These are phyloP conservation scores for Drosophila littoralis DNA, from an alignment of 1,140 invertebrate genomes.

Conservation along the genomic window DNA sequence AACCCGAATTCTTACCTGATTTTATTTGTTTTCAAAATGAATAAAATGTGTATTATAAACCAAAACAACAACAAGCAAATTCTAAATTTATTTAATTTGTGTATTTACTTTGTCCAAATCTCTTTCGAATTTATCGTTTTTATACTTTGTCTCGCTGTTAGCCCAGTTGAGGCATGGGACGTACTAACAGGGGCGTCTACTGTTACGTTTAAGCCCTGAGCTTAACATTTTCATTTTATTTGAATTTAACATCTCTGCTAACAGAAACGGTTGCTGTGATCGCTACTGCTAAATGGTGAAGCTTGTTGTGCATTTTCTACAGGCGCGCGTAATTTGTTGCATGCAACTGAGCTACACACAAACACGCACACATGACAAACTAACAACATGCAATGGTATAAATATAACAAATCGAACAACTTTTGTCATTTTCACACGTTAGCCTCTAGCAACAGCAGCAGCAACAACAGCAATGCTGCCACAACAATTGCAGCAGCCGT, in stretches of 20 bases:
- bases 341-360: slow-evolving; percentile 38
- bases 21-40: slow-evolving; percentile 82
- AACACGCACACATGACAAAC: slow-evolving; percentile 43
- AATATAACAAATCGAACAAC: slow-evolving; percentile 46
- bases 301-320: slow-evolving; percentile 36
- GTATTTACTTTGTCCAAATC: slow-evolving; percentile 20
- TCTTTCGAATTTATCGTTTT: slow-evolving; percentile 2
- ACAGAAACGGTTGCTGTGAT: slow-evolving; percentile 3
- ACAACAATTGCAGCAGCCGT: slow-evolving; percentile 71
- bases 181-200: slow-evolving; percentile 20
- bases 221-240: not conserved
- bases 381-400: slow-evolving; percentile 39
- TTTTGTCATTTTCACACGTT: slow-evolving; percentile 59
- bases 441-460: slow-evolving; percentile 63
- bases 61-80: slow-evolving; percentile 55
- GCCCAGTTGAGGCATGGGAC: not conserved
- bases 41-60: slow-evolving; percentile 68
- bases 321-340: slow-evolving; percentile 36
- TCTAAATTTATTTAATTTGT: slow-evolving; percentile 67
- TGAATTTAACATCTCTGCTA: slow-evolving; percentile 4
- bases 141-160: not conserved
- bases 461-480: slow-evolving; percentile 53
- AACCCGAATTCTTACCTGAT: slow-evolving; percentile 40
- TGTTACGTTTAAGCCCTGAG: not conserved
- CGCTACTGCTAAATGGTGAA: not conserved